Conservation (phyloP, 2,888 invertebrate genomes). For the Stenchaetothrips biformis region DNA sequence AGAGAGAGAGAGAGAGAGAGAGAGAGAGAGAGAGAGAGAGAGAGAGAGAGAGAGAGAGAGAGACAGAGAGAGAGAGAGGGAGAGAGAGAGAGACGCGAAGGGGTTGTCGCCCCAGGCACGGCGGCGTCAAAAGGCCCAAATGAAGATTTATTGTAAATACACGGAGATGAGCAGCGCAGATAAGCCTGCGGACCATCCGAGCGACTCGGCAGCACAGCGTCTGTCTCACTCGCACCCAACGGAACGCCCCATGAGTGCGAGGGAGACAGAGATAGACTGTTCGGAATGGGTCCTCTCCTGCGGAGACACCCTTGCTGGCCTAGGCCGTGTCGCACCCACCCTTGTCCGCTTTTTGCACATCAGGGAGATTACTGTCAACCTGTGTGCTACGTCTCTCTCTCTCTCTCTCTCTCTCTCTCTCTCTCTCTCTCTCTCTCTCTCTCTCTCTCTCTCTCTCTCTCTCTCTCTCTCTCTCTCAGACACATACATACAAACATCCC, state of each 20-base stretch:
- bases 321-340: too few relatives aligned
- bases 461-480: background rate
- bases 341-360: too few relatives aligned
- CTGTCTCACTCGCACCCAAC: background rate
- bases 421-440: background rate
- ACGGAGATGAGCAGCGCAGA: background rate
- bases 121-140: conserved; percentile 1
- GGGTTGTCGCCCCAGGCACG: background rate
- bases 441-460: background rate
- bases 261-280: background rate
- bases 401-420: background rate
- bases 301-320: too few relatives aligned
- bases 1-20: too few relatives aligned
- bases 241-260: background rate
- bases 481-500: too few relatives aligned
- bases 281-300: background rate
- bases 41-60: too few relatives aligned
- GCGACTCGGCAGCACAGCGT: background rate
- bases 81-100: background rate
- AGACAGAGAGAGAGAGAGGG: too few relatives aligned
- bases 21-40: too few relatives aligned
- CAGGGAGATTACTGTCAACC: too few relatives aligned
- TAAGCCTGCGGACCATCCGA: background rate
- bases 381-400: too few relatives aligned
- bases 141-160: conserved; percentile 20